Base-by-base conservation (phyloP, 2,888 invertebrate genomes). In the Orgyia antiqua region DNA sequence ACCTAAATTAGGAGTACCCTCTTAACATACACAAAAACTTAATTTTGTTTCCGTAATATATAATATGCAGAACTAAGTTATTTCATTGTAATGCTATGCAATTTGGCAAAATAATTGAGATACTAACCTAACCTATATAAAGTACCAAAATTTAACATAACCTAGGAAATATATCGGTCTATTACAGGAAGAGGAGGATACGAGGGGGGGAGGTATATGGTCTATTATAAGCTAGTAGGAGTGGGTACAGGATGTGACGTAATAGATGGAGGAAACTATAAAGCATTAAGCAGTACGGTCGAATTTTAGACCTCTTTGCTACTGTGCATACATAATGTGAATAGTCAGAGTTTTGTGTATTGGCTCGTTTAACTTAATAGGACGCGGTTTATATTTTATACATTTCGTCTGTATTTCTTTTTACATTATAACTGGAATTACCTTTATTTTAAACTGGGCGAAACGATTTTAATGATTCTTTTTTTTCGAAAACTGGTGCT, bases 201-300 rank as follows among this genome's bases (percentile, higher is more conserved):
- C 10, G 23, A 2, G 1, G 4, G 15, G 15, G n/a, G n/a, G n/a
- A n/a, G n/a, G n/a, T n/a, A n/a, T n/a, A n/a, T 2, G 18, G 18
- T 20, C 20, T n/a, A 20, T 20, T 23, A 23, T 6, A 10, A 10
- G 6, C 23, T 10, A 2, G 23, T 23, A 6, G 23, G 9, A 23
- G 10, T 10, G 23, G 23, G 23, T 29, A 27, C 26, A 34, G 46
- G 47, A 48, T 31, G 37, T 64, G 59, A 67, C 65, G 58, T 62
- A 60, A 66, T 28, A 31, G 24, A 27, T 34, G 45, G 45, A 58
- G 69, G 69, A 69, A 69, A 58, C 58, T 51, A 66, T 69, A 68
- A 69, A 65, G 53, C 65, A 68, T 62, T 58, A 49, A 42, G 42
- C 46, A 51, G 46, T 35, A 27, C 43, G 64, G 46, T 43, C 62